Base-by-base conservation (phyloP, 1,140 invertebrate species). In the Rhopalosiphum maidis region DNA sequence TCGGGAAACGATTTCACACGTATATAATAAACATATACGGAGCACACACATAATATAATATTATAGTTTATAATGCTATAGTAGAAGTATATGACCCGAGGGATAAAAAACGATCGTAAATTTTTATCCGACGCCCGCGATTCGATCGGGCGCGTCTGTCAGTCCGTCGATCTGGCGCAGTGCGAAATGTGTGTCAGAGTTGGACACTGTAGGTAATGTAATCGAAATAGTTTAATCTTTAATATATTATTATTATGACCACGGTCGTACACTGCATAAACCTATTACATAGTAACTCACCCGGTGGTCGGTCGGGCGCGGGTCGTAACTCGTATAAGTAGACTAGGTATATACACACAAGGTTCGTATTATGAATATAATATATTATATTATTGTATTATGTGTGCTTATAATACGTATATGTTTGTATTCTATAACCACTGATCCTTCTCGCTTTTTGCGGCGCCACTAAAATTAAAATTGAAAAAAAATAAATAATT, bases 101-200 rank as follows among this genome's bases (percentile, higher is more conserved):
- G 83, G 83, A 9, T 43, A 43, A 85, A 41, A 41, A 85, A 43
- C 41, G 83, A 43, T 85, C 83, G 83, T 85, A 85, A 85, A 85
- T 85, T 85, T 41, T 85, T 25, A 43, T 11, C 0, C 23, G 22
- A 43, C 83, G 41, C 83, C 83, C 41, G 37, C n/a, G n/a, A 85
- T 41, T 85, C 3, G 37, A 23, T 43, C 83, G 22, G 37, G 37
- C 23, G 41, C 83, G 83, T 85, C 37, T 25, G 9, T 85, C 83
- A 43, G 35, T 37, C 35, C 82, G 82, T 85, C 37, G 22, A 41
- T 85, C 83, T 85, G 35, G 60, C 15, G 30, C 30, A 18, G 60
- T 77, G 60, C 60, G 35, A 83, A 83, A 83, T 83, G 21, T 83
- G 21, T 83, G 77, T 37, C 77, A 37, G 77, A 35, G 35, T 83